Base-by-base conservation (phyloP, 2,113 vertebrate genomes). In the Charina bottae region DNA sequence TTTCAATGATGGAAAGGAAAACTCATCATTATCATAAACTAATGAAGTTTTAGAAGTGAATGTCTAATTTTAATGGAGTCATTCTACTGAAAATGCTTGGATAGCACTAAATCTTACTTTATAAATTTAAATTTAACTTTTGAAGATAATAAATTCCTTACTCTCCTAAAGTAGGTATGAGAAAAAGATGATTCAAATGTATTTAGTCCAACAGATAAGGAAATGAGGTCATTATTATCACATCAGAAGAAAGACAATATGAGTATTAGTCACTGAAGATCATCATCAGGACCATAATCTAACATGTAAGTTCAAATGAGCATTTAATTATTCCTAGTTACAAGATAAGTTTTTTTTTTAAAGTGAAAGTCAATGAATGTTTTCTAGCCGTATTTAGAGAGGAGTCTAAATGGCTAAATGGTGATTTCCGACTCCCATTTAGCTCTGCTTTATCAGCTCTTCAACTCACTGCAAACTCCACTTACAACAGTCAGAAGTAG, bases 131-230 rank as follows among this genome's bases (percentile, higher is more conserved):
- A 37, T 37, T 87, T 89, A 64, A 53, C 42, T n/a, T 53, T 68
- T 89, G 46, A 68, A 68, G 42, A 54, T 64, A 54, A 53, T 64
- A 68, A 53, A n/a, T 64, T 53, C 24, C 46, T 49, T 54, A 2
- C 24, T 13, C 42, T 58, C 60, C 33, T 49, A 62, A 88, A 88
- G 24, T 13, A 88, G 13, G 15, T 68, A 53, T 89, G 88, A n/a
- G n/a, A 49, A 53, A 89, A 89, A 64, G 24, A 13, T 89, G 53
- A 21, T 88, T 68, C 17, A n/a, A 68, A 53, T n/a, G 12, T 56
- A 64, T 49, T 89, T 89, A 68, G 88, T 21, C 88, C 49, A 88
- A 88, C 23, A n/a, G 88, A 64, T 89, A 89, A 89, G 88, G 59
- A 89, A 68, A 89, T 68, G 15, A 2, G 2, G 49, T 6, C 21